Conservation (phyloP, 2,113 vertebrate genomes). For the Tympanuchus pallidicinctus region DNA sequence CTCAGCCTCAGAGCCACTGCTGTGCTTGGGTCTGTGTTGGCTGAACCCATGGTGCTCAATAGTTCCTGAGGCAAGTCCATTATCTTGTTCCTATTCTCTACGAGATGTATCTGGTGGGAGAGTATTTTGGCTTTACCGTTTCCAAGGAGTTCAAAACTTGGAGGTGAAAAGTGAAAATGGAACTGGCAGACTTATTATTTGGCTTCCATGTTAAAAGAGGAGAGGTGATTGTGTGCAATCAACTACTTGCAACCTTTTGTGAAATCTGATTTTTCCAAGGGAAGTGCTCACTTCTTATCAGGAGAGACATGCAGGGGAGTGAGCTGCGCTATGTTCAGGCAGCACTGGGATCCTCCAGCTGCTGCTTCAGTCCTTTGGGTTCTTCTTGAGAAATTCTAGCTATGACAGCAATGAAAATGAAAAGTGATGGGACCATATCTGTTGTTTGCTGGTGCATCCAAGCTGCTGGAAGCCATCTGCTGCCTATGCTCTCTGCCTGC, state of each 20-base stretch:
- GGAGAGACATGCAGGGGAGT: not conserved
- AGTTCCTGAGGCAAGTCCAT: not conserved
- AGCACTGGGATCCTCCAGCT: slow-evolving; percentile 34
- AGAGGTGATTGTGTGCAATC: not conserved
- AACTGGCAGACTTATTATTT: not conserved
- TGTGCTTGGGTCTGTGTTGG: rapidly evolving
- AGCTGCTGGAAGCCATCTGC: not conserved
- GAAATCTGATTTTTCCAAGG: not conserved
- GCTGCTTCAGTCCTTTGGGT: not conserved
- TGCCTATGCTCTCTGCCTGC: not conserved
- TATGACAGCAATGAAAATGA: not conserved
- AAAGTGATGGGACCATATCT: not conserved
- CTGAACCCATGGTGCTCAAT: rapidly evolving
- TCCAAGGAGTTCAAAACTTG: not conserved
- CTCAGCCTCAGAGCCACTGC: not conserved
- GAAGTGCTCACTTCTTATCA: not conserved
- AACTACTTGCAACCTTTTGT: not conserved
- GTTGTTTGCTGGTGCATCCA: not conserved
- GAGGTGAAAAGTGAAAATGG: not conserved
- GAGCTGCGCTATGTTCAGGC: rapidly evolving
- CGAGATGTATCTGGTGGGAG: rapidly evolving
- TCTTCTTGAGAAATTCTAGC: not conserved
- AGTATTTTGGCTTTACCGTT: not conserved
- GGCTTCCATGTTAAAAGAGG: not conserved
- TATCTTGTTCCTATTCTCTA: rapidly evolving